phyloP scores from a whole-genome alignment of 2,113 vertebrate species.

The Macroglossus sobrinus region DNA sequence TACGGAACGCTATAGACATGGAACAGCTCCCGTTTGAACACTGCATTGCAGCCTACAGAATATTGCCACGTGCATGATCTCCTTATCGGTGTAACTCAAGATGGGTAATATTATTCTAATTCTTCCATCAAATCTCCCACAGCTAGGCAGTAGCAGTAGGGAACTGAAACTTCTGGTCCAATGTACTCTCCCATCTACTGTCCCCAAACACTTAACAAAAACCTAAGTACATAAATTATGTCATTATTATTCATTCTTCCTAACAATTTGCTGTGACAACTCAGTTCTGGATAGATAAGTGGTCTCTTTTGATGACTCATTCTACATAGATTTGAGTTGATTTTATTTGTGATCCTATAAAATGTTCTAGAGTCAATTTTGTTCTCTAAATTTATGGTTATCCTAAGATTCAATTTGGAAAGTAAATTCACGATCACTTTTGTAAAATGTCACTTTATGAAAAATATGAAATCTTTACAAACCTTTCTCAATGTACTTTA shows the following conservation, averaged over 20 bases:
- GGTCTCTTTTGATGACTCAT: neutral
- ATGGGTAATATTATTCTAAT: neutral
- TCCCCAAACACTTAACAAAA: neutral
- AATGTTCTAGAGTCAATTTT: neutral
- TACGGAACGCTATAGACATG: neutral
- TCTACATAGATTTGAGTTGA: neutral
- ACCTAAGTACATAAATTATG: neutral
- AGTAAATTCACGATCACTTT: neutral
- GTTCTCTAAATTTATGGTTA: conserved; percentile 5
- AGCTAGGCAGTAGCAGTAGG: neutral
- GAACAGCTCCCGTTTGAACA: neutral
- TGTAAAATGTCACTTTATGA: neutral
- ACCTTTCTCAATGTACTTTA: neutral
- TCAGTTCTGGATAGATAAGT: neutral
- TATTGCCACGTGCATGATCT: neutral
- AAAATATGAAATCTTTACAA: neutral
- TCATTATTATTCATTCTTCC: neutral
- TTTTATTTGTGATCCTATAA: neutral
- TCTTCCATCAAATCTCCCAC: neutral
- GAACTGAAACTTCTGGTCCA: neutral
- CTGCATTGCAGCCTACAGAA: neutral
- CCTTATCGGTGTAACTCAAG: neutral
- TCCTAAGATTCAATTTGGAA: neutral
- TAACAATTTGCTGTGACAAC: neutral
- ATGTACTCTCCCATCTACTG: neutral